These are phyloP conservation scores for Sphenodon punctatus DNA, from an alignment of 2,797 vertebrate genomes.

Conservation along the genomic window DNA sequence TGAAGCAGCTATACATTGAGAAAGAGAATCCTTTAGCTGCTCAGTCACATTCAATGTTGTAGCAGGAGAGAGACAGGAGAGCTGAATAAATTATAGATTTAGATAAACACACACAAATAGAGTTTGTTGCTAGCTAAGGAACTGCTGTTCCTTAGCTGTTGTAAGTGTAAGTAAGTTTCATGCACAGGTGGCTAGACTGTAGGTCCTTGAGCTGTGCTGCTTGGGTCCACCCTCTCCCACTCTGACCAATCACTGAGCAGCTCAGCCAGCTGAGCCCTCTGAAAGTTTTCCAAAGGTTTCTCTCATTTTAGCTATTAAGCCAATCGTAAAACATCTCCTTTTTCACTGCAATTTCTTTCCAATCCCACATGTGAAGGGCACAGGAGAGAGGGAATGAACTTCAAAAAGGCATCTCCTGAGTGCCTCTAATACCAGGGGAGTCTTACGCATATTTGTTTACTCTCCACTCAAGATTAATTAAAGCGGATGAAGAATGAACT, in stretches of 20 bases:
- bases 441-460: no score
- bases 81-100: background rate
- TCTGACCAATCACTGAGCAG: slow-evolving; percentile 27
- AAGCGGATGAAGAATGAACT: background rate
- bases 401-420: background rate
- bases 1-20: background rate
- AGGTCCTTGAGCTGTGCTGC: background rate
- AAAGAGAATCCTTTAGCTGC: background rate
- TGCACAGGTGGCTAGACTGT: slow-evolving; percentile 13
- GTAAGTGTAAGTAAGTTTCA: background rate
- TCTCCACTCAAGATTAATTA: background rate
- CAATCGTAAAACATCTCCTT: background rate
- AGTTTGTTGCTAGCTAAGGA: slow-evolving; percentile 24
- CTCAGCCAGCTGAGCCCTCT: background rate
- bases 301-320: background rate
- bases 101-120: background rate
- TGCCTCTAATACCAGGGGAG: background rate
- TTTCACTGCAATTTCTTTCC: background rate
- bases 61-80: background rate
- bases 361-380: background rate
- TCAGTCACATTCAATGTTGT: background rate
- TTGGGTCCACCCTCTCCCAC: slow-evolving; percentile 9
- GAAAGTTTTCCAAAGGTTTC: background rate
- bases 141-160: slow-evolving; percentile 11
- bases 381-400: background rate